Evolutionary conservation across 2,113 vertebrate species (phyloP), one percentile per base, ranked within the genome.

Genomic region (Hipposideros armiger): DNA sequence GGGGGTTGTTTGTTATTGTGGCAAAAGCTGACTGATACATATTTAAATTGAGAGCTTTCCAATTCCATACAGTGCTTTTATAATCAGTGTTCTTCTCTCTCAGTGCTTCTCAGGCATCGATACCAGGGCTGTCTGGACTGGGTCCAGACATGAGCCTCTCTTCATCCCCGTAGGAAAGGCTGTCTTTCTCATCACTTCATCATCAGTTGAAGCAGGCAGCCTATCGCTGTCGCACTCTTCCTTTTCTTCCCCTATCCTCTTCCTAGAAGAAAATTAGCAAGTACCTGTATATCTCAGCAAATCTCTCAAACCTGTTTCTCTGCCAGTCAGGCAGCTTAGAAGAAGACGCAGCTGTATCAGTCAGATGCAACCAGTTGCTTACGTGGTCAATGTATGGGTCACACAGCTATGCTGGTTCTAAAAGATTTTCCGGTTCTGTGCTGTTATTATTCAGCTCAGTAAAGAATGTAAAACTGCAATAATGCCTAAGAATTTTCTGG

Each of bases 381-480:
- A 1, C 30, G 3, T 11, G 30, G 4, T n/a, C 78, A 73, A 4
- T 54, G 17, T 62, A 42, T n/a, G 45, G 58, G 47, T 47, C 32
- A 52, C 69, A 60, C 16, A 47, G 40, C 52, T 58, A 13, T 36
- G 40, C 30, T 74, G 62, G 17, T 95, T 81, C 92, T 82, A 3
- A 69, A 52, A 69, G 62, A 70, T 13, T 8, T 28, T 83, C 14
- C 87, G 19, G 60, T 89, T 89, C 74, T 66, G n/a, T 78, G 58
- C 28, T 81, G 28, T 81, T 62, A 50, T 77, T 87, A 85, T 52
- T 66, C 30, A 56, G 24, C 66, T 90, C 89, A 56, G 0, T 95
- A 69, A 85, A 90, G 42, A 88, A 26, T 60, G 30, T 62, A 66
- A 90, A 87, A 78, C 64, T 81, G 22, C 72, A 95, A 77, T 58